Conservation (phyloP, 2,113 vertebrate genomes). For the Ursus arctos region DNA sequence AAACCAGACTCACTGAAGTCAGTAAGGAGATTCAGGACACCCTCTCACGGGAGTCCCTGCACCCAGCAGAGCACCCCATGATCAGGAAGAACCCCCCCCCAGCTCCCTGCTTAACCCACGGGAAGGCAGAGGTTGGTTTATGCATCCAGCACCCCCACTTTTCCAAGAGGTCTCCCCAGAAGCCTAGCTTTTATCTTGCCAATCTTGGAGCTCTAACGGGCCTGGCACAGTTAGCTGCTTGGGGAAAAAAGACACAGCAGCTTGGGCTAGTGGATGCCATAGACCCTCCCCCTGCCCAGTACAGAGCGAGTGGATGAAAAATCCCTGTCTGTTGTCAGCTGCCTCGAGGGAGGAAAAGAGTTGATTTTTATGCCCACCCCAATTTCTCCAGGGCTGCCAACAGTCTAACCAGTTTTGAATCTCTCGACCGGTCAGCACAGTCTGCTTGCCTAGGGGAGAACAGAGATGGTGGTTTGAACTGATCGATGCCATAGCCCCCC, state of each 20-base stretch:
- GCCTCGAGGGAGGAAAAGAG: not conserved
- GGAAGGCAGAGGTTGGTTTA: not conserved
- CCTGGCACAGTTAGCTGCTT: not conserved
- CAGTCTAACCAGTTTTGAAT: not conserved
- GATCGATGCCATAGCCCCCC: rapidly evolving
- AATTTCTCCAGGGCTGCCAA: not conserved
- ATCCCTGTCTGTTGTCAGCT: not conserved
- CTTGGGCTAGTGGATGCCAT: not conserved
- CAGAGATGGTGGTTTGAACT: not conserved
- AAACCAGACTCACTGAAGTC: not conserved
- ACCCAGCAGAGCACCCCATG: rapidly evolving
- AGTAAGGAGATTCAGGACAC: not conserved
- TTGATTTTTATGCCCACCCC: not conserved
- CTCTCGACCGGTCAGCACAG: not conserved
- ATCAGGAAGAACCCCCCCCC: not conserved
- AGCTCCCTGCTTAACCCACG: not conserved
- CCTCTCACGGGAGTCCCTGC: not conserved
- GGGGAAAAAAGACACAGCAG: not conserved
- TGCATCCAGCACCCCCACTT: not conserved
- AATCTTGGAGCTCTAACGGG: not conserved
- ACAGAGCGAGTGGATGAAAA: not conserved
- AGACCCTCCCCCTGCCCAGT: not conserved
- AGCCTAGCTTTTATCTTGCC: not conserved
- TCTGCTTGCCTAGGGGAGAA: not conserved
- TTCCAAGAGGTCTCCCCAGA: not conserved